These are phyloP conservation scores for Columbina picui DNA, from an alignment of 2,113 vertebrate species.

Conservation along the genomic window DNA sequence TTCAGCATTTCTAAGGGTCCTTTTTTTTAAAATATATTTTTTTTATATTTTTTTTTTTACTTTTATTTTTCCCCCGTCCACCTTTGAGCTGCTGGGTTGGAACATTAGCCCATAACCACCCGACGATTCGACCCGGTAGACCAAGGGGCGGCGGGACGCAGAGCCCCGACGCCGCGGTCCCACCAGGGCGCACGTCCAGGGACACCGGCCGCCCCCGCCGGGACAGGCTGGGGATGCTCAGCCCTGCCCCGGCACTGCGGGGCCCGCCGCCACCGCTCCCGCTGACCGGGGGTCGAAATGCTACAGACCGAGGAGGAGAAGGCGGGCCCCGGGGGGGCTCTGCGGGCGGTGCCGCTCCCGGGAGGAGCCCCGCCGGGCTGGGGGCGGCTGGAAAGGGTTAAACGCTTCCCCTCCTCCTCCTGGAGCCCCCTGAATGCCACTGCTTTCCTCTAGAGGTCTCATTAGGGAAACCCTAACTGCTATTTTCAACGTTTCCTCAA, in stretches of 20 bases:
- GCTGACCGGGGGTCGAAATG: not conserved
- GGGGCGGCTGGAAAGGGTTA: constrained; percentile 74
- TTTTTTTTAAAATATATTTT: too few species aligned
- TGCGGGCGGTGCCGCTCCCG: not conserved
- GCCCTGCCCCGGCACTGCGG: not conserved
- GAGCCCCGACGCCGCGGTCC: not conserved
- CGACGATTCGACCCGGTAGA: not conserved
- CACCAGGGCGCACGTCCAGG: not conserved
- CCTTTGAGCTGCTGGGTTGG: not conserved
- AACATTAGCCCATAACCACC: not conserved
- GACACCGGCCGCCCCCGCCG: too few species aligned
- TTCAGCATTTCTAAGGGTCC: not conserved
- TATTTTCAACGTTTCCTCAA: constrained; percentile 85
- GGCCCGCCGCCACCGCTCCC: not conserved
- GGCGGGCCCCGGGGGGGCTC: not conserved
- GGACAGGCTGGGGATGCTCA: not conserved
- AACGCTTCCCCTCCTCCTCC: constrained; percentile 45
- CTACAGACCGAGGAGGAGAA: not conserved
- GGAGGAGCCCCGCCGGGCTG: not conserved
- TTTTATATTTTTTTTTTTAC: too few species aligned
- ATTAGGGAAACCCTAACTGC: constrained; percentile 82
- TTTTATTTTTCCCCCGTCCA: fast-evolving
- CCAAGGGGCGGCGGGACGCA: not conserved
- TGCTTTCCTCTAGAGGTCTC: constrained; percentile 82
- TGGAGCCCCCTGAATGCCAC: constrained; percentile 63